Percentiles rank a stretch among this genome's conserved stretches.
phyloP scores from a whole-genome alignment of 2,797 vertebrate genomes.

The Sarcophilus harrisii region DNA sequence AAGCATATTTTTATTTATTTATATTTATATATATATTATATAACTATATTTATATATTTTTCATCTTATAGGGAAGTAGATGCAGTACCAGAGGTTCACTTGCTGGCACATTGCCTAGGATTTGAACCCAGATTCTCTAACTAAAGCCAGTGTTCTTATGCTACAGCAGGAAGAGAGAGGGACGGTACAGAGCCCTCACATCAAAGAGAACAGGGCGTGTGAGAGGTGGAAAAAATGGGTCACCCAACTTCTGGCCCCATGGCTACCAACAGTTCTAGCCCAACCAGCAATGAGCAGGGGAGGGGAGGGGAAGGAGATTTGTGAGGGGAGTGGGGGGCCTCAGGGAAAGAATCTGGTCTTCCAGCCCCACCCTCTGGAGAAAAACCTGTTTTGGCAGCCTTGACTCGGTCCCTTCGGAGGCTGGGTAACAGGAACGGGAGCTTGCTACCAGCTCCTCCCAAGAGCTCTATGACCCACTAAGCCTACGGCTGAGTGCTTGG shows the following conservation, averaged over 20 bases:
- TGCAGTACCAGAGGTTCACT: neutral
- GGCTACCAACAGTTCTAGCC: neutral
- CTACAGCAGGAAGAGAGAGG: neutral
- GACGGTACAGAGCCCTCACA: neutral
- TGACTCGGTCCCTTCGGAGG: neutral
- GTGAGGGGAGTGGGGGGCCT: neutral
- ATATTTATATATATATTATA: too few relatives aligned
- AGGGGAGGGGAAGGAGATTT: neutral
- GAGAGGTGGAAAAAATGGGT: neutral
- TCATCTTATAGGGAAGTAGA: neutral
- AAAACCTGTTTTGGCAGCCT: constrained; percentile 3
- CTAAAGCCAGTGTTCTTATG: neutral
- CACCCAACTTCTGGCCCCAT: neutral
- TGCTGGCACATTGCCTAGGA: neutral
- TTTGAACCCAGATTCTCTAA: neutral
- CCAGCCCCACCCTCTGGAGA: neutral
- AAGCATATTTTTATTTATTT: too few relatives aligned
- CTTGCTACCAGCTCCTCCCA: neutral
- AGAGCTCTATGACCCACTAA: neutral
- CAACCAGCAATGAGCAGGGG: neutral
- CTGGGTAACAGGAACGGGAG: neutral
- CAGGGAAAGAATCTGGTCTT: neutral
- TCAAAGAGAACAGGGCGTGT: neutral
- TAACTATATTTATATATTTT: too few relatives aligned
- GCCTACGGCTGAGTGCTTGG: neutral